Base-by-base conservation (phyloP, 2,888 invertebrate species). In the Nymphalis polychloros region DNA sequence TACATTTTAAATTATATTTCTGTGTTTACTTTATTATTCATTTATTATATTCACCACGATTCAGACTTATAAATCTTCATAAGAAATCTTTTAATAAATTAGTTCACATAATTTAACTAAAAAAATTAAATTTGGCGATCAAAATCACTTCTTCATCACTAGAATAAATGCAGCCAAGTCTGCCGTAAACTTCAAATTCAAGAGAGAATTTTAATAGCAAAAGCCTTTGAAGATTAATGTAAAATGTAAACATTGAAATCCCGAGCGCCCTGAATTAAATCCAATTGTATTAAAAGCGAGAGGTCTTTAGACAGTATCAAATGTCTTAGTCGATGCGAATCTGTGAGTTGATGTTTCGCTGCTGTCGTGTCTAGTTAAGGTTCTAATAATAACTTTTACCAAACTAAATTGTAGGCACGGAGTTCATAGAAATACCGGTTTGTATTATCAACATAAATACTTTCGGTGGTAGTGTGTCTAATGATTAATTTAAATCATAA, bases 211-310 rank as follows among this genome's bases (percentile, higher is more conserved):
- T 57, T 57, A 57, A 27, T 27, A 57, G 67, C 63, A 41, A 64
- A 63, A 69, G 69, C 59, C 61, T 59, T 63, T 67, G 69, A 69
- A 67, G 67, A 63, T 70, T 53, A 68, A 61, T 64, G 64, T 57
- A 52, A 68, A 68, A 64, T 55, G 64, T 64, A 69, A 69, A 64
- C 64, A 69, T 69, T 64, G 70, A 61, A 70, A 70, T 66, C 65
- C 65, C 65, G 68, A 50, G 61, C 69, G 65, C 62, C 73, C 67
- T 68, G 64, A 70, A 67, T 76, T 71, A 74, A 75, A 76, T 74
- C 73, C 75, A 74, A 76, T 76, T 75, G 75, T 73, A 74, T 73
- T 73, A 72, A 68, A 64, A 72, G 74, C 72, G 70, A 68, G 74
- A 72, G 69, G 74, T 70, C 73, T 74, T 73, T 72, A 74, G 71